Evolutionary conservation across 2,113 vertebrate genomes (phyloP).

Genomic region (Clarias batrachus): DNA sequence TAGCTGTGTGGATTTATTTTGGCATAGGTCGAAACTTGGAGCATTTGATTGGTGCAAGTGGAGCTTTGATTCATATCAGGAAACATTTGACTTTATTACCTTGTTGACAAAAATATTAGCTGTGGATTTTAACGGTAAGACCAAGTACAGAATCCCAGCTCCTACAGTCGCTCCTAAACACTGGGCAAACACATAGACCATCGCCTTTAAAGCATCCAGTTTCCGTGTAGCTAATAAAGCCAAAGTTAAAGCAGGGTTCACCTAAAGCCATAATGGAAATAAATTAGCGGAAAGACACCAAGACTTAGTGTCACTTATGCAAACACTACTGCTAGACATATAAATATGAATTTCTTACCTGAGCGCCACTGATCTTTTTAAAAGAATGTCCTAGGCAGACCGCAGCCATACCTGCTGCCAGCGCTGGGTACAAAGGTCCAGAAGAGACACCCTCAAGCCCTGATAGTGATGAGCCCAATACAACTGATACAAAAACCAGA

Average conservation of each 20-base stretch:
- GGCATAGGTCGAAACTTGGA: neutral
- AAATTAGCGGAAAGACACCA: neutral
- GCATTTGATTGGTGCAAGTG: too few relatives aligned
- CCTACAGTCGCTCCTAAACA: slow-evolving; percentile 76
- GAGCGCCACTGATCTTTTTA: slow-evolving; percentile 75
- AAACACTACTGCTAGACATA: neutral
- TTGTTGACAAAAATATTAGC: slow-evolving; percentile 70
- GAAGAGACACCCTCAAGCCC: slow-evolving; percentile 53
- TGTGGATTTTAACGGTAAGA: slow-evolving; percentile 60
- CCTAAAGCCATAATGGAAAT: slow-evolving; percentile 56
- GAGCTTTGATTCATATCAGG: neutral
- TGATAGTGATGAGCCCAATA: slow-evolving; percentile 75
- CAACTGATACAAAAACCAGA: slow-evolving; percentile 74
- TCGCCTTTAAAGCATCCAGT: slow-evolving; percentile 68
- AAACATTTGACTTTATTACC: slow-evolving; percentile 55
- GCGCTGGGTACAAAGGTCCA: slow-evolving; percentile 71
- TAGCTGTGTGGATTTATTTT: neutral
- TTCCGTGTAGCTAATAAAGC: slow-evolving; percentile 76
- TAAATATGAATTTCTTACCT: slow-evolving; percentile 64
- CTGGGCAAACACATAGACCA: slow-evolving; percentile 71
- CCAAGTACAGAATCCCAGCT: slow-evolving; percentile 66
- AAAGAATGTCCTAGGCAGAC: slow-evolving; percentile 72
- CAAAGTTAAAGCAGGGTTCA: slow-evolving; percentile 80
- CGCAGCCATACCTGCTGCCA: slow-evolving; percentile 73
- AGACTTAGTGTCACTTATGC: neutral